phyloP scores from a whole-genome alignment of 2,888 invertebrate species.

The Chrysolina americana region DNA sequence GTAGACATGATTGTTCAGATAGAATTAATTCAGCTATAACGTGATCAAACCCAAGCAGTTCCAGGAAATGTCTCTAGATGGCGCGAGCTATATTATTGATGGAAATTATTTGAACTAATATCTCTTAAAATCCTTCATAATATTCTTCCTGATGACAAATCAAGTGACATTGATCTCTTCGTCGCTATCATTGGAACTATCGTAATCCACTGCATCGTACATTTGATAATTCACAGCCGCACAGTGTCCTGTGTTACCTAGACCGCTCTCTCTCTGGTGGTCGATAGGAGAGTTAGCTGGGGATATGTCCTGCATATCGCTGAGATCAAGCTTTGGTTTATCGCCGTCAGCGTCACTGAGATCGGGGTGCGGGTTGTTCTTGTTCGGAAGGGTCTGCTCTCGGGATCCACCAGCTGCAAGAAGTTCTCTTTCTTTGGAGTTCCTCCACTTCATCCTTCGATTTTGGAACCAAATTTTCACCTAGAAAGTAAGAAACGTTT shows the following conservation, averaged over 20 bases:
- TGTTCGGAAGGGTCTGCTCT: conserved; percentile 95
- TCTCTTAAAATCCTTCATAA: not conserved
- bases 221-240: conserved; percentile 59
- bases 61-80: not conserved
- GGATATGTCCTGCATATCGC: conserved; percentile 74
- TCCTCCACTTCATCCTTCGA: conserved; percentile 98
- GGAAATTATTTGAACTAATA: not conserved
- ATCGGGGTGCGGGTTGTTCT: conserved; percentile 96
- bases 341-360: conserved; percentile 91
- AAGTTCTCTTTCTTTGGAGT: conserved; percentile 96
- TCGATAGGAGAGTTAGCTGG: conserved; percentile 68
- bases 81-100: not conserved
- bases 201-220: conserved; percentile 71
- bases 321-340: conserved; percentile 77
- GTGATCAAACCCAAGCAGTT: not conserved
- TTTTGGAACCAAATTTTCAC: conserved; percentile 97
- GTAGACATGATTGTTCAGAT: too few species aligned
- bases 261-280: conserved; percentile 54
- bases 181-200: conserved; percentile 77
- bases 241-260: conserved; percentile 44
- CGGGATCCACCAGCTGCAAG: conserved; percentile 94
- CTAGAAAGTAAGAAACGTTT: conserved; percentile 67
- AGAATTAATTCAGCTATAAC: too few species aligned
- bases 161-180: conserved; percentile 92
- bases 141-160: conserved; percentile 67